Evolutionary conservation across 2,888 invertebrate genomes (phyloP), one percentile per base, ranked within the genome.

Genomic region (Drosophila koepferae): DNA sequence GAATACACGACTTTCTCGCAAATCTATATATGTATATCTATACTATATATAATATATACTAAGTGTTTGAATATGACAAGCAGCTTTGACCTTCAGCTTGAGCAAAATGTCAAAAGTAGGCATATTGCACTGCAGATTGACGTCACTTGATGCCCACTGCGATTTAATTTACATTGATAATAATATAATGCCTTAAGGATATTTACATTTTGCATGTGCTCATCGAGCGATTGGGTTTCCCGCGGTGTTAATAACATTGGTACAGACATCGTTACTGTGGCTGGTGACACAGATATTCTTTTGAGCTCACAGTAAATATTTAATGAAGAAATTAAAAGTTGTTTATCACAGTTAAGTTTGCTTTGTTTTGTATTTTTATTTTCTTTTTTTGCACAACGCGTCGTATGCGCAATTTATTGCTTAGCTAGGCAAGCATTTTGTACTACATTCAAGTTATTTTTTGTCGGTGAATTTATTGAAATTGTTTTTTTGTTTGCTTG

Each of bases 121-220:
- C 70, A 59, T 14, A 20, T 14, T 51, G 40, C 65, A 56, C 12
- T 51, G 51, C 34, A 14, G 8, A 14, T 49, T 64, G 46, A 77
- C 68, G 69, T 66, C 62, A 68, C 48, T 48, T 6, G 36, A 2
- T 14, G 36, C 18, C 8, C 20, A 55, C 41, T 54, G 44, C 10
- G 43, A 23, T 36, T 51, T 38, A 9, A 7, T 36, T 16, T 28
- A 49, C 9, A 8, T 1, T 9, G 23, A 14, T 20, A 40, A 36
- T 20, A 36, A 64, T 41, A 49, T 12, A 28, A 16, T 53, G 38
- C 28, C 8, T 31, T 44, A 53, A 20, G 10, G 12, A 10, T 81
- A 86, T 54, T 91, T 92, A 92, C 92, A 82, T 85, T 89, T 82
- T 92, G 80, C 63, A 81, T 88, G 73, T 91, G 90, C 54, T 92